phyloP scores from a whole-genome alignment of 2,888 invertebrate species.

The Dioctria linearis region DNA sequence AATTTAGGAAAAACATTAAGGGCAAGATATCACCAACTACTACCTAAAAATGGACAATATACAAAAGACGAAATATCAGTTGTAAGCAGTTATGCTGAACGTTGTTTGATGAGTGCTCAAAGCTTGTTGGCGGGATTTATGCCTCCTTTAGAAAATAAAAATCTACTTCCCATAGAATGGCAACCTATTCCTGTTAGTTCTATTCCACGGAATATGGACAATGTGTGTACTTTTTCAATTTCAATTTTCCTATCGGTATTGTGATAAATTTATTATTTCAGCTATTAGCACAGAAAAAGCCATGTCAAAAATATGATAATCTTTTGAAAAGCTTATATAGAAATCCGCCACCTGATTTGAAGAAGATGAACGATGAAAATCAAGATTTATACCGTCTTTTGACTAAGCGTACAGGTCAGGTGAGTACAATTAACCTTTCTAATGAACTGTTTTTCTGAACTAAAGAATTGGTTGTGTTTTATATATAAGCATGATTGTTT shows the following conservation, averaged over 20 bases:
- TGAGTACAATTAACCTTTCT: conserved; percentile 52
- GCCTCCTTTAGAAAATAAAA: conserved; percentile 68
- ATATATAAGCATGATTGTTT: too few species aligned
- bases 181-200: conserved; percentile 91
- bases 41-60: conserved; percentile 75
- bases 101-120: conserved; percentile 86
- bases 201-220: conserved; percentile 79
- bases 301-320: conserved; percentile 74
- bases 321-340: conserved; percentile 73
- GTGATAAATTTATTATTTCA: conserved; percentile 54
- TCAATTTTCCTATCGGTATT: not conserved
- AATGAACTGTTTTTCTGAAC: too few species aligned
- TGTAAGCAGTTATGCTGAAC: conserved; percentile 84
- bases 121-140: conserved; percentile 82
- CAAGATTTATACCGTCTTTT: conserved; percentile 77
- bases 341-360: conserved; percentile 72
- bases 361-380: conserved; percentile 73
- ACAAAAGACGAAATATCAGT: conserved; percentile 76
- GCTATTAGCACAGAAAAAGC: conserved; percentile 71
- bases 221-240: conserved; percentile 72
- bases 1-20: conserved; percentile 82
- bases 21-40: conserved; percentile 78
- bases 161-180: conserved; percentile 76
- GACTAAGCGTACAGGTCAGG: conserved; percentile 73
- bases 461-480: too few species aligned